Base-by-base conservation (phyloP, 2,113 vertebrate species). In the Numenius arquata region DNA sequence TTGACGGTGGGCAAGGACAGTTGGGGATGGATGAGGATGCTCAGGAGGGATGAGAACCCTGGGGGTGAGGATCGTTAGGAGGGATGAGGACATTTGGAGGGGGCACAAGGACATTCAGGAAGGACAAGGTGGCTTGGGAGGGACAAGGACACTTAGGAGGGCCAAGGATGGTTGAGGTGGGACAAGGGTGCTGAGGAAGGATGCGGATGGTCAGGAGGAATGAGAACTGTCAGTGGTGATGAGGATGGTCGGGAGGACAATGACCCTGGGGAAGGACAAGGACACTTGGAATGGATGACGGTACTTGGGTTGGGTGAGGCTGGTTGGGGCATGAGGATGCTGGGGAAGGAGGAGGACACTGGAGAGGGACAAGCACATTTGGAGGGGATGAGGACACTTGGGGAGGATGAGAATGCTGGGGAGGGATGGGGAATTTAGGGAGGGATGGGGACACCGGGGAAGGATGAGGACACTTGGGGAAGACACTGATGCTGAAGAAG, bases 201-300 rank as follows among this genome's bases (percentile, higher is more conserved):
- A 32, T 13, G 27, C 3, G 26, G 50, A 40, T 7, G 17, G 8
- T 5, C 36, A 47, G 53, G 26, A 89, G 15, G 29, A 55, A 90
- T 5, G 30, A 34, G 41, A 41, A 48, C 2, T 1, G 27, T 55
- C 62, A 66, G 20, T 0, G 0, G 10, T 32, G 55, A 40, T 56
- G 36, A 78, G 55, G 20, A 55, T 7, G 2, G 32, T 56, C 2
- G 1, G 12, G 30, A n/a, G 32, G 9, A 67, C 41, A 66, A 23
- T 6, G 23, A 26, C 9, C 11, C 19, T 52, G 38, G n/a, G 73
- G 48, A 72, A 84, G 41, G 59, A 74, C 5, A 43, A 66, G 27
- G 90, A 62, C 23, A 34, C 5, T 38, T 67, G 27, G 38, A 6
- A 6, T n/a, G 52, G 41, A 25, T 63, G 50, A 6, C 1, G 8